Evolutionary conservation across 2,113 vertebrate species (phyloP), one percentile per base, ranked within the genome.

Genomic region (Ailurus styani): DNA sequence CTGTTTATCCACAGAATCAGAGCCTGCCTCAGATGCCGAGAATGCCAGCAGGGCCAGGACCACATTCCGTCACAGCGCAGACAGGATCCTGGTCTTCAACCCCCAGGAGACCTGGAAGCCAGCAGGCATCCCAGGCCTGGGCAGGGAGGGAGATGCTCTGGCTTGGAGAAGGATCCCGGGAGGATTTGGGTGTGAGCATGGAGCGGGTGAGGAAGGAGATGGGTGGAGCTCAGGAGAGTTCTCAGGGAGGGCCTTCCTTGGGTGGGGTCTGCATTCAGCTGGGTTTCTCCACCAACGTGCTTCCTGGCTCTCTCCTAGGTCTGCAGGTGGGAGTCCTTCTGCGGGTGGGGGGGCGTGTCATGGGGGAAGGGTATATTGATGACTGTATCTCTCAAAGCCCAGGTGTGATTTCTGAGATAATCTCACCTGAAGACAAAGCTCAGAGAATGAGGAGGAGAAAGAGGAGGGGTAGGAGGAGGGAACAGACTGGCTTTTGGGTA

Each of bases 101-200:
- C 66, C 81, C 5, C 20, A 55, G 18, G 40, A 12, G 10, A 54
- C 15, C 18, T 86, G 70, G 45, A 40, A 83, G 45, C 42, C 57
- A 31, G 18, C 25, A 83, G 21, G 40, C 31, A 15, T 20, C 15
- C 25, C 25, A 8, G 50, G 11, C 21, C 27, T 70, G n/a, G 21
- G 37, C 37, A 3, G n/a, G 29, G 21, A 87, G 64, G 42, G 47
- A 37, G 62, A 34, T 3, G n/a, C n/a, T 25, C 5, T 70, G 37
- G 0, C 1, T 7, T 1, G 42, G 37, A n/a, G 64, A 17, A 4
- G 37, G 11, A 60, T 29, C 21, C 11, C 2, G 0, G 66, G 66
- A 60, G 11, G 9, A 40, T 21, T 27, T 14, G 54, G 42, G 27
- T 20, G 7, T 31, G 12, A 31, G 54, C 25, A 1, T 7, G 7